Percentiles rank a stretch among this genome's conserved stretches.
These are phyloP conservation scores for Eudasyphora cyanicolor DNA, from an alignment of 2,888 invertebrate genomes.

Conservation along the genomic window DNA sequence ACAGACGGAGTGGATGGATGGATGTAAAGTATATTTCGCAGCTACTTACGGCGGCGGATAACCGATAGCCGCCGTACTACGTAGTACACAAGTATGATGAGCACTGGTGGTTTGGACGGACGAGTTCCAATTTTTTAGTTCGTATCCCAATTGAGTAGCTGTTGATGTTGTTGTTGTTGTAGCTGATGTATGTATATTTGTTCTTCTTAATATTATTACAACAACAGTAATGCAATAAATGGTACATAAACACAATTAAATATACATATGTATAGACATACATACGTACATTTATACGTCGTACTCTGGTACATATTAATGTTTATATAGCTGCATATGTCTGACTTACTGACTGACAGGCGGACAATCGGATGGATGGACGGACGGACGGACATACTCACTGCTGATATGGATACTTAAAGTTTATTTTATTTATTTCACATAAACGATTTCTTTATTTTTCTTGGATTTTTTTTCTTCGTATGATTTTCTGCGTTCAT, in stretches of 20 bases:
- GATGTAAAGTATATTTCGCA: background rate
- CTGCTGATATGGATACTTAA: conserved; percentile 51
- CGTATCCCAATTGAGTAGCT: conserved; percentile 49
- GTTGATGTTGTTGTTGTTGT: background rate
- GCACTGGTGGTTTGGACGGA: no score
- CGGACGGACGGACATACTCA: background rate
- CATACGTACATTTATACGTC: background rate
- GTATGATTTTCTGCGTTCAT: background rate
- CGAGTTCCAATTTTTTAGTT: conserved; percentile 21
- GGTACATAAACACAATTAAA: background rate
- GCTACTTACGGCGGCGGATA: no score
- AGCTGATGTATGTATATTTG: background rate
- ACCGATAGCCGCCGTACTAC: no score
- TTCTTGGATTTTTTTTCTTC: background rate
- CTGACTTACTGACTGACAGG: no score
- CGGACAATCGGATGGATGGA: no score
- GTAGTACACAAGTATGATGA: no score
- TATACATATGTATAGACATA: no score
- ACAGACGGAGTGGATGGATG: background rate
- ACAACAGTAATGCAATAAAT: background rate
- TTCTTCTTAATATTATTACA: conserved; percentile 7
- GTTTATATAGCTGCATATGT: conserved; percentile 31
- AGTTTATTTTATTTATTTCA: conserved; percentile 31
- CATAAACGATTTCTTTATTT: conserved; percentile 2
- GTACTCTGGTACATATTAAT: background rate